phyloP scores from a whole-genome alignment of 2,113 vertebrate species.

The Synchiropus splendidus region DNA sequence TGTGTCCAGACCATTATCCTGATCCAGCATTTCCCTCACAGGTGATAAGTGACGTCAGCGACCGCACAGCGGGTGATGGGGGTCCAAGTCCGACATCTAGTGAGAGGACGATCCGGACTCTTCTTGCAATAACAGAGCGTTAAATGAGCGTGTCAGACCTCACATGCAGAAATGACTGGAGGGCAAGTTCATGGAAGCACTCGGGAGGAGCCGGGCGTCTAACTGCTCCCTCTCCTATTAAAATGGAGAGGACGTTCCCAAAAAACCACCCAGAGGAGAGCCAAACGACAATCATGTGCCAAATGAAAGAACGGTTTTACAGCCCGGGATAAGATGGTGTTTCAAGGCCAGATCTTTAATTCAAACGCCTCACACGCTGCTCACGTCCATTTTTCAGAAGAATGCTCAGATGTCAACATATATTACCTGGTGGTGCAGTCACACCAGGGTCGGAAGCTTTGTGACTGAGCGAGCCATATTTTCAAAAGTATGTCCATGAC shows the following conservation, averaged over 20 bases:
- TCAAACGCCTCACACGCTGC: too few relatives aligned
- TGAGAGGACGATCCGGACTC: slow-evolving; percentile 4
- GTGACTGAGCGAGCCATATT: too few relatives aligned
- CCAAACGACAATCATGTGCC: not conserved
- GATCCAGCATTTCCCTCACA: too few relatives aligned
- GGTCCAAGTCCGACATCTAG: slow-evolving; percentile 7
- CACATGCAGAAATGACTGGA: slow-evolving; percentile 4
- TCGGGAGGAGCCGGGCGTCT: not conserved
- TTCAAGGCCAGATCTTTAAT: too few relatives aligned
- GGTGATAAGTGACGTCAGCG: not conserved
- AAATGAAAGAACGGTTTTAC: not conserved
- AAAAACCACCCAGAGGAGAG: too few relatives aligned
- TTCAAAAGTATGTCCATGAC: too few relatives aligned
- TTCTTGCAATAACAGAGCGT: slow-evolving; percentile 3
- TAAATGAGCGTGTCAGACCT: slow-evolving; percentile 10
- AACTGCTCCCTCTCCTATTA: not conserved
- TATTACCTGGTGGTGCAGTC: too few relatives aligned
- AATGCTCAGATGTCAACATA: too few relatives aligned
- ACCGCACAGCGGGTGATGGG: not conserved
- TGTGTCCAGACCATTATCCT: too few relatives aligned
- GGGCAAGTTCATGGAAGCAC: slow-evolving; percentile 6
- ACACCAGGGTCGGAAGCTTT: too few relatives aligned
- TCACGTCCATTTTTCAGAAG: too few relatives aligned
- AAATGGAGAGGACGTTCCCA: not conserved
- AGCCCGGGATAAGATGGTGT: too few relatives aligned